Evolutionary conservation across 2,113 vertebrate genomes (phyloP), one percentile per base, ranked within the genome.

Genomic region (Perca fluviatilis): DNA sequence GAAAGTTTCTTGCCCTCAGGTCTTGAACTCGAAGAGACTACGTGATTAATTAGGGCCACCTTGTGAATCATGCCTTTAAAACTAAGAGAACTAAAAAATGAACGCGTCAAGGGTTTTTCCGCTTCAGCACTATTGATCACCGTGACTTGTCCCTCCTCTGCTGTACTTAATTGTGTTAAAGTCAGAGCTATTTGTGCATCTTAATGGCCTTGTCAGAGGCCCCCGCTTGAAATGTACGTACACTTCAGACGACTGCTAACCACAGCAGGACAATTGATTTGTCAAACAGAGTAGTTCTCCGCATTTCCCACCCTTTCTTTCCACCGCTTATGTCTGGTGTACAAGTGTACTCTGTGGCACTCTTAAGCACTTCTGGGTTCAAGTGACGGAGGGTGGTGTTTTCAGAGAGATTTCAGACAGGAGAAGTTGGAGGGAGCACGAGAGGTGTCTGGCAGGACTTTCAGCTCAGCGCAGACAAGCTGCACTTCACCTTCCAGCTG

Each of bases 401-500:
- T 91, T 85, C 33, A 83, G 65, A 46, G 61, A 56, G 66, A 25
- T 77, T 72, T 58, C 68, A 84, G 77, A 78, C 57, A 33, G 53
- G 67, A 58, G 83, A 71, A 58, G 58, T 15, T 43, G 65, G 60
- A 49, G 40, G 78, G 68, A 60, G 75, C 14, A 13, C 25, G n/a
- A 85, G 81, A 82, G 83, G 86, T 82, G 88, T 84, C 80, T 88
- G 90, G 86, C 61, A 73, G 69, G 80, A 89, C 86, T 90, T 90
- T 46, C 27, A 88, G 77, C 83, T 87, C 80, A 79, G 60, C 60
- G 66, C 83, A 75, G 27, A 82, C 88, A 86, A 88, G 90, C 89
- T 88, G 80, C 81, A 92, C 93, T 93, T 92, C 92, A 94, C 92
- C 93, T 94, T 92, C 92, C 93, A 92, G 92, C 93, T 95, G 94